phyloP scores from a whole-genome alignment of 2,888 invertebrate genomes.

The Aphodius granarius region DNA sequence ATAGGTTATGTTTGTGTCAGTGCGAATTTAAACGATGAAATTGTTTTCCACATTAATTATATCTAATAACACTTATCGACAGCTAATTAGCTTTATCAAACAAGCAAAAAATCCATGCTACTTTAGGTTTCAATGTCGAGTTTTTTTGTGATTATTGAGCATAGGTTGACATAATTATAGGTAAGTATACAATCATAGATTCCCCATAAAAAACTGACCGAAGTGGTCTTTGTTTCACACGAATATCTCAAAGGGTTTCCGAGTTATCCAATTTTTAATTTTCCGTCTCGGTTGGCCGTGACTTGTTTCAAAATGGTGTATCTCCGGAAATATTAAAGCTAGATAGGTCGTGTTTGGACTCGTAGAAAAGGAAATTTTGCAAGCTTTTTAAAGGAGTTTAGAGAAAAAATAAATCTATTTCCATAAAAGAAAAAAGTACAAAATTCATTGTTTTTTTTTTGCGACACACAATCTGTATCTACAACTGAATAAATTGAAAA shows the following conservation, averaged over 20 bases:
- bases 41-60: neutral
- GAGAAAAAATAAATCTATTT: neutral
- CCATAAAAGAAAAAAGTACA: neutral
- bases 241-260: neutral
- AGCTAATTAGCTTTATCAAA: neutral
- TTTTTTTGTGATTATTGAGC: neutral
- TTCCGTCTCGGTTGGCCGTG: neutral
- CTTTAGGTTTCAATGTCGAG: neutral
- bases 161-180: neutral
- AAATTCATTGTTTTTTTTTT: neutral
- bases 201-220: neutral
- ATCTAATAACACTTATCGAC: neutral
- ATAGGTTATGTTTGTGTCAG: neutral
- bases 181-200: neutral
- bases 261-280: neutral
- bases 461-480: neutral
- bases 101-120: neutral
- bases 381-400: neutral
- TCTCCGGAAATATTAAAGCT: neutral
- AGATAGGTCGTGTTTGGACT: neutral
- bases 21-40: neutral
- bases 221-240: neutral
- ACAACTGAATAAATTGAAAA: neutral
- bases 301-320: neutral
- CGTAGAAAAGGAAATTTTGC: neutral